Base-by-base conservation (phyloP, 1,140 invertebrate genomes). In the Meloidogyne floridensis region DNA sequence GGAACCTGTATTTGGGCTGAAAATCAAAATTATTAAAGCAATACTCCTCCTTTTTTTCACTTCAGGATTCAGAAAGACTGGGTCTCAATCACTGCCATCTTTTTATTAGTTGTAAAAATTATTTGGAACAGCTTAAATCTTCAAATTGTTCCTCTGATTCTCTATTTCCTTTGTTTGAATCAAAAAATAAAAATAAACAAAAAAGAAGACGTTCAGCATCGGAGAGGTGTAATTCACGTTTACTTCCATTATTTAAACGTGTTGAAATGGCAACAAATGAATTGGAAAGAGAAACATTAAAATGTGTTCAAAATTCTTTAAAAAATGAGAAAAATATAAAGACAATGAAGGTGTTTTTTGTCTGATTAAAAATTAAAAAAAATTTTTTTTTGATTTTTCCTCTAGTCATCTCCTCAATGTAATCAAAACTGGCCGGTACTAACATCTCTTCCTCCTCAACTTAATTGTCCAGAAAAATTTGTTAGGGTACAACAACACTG, bases 241-340 rank as follows among this genome's bases (percentile, higher is more conserved):
- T 72, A 13, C 47, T 79, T 65, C 65, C 77, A n/a, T 70, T 78
- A 71, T 78, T 78, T 51, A 42, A 81, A 73, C 53, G 65, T 15
- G 75, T 13, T 42, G 75, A 81, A 32, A 53, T 77, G 10, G 75
- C 74, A 7, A 72, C 70, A 7, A 70, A 70, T 15, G 75, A 80
- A 77, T 77, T 81, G 47, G 75, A 81, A 65, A 65, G 20, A 18
- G 74, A 72, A 42, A 56, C 65, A 13, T 54, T 75, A 80, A 42
- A 81, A 53, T 81, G 80, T 80, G 75, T 71, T 32, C n/a, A 72
- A 81, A 69, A 70, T 54, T 20, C 59, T 80, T 13, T n/a, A 47
- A 20, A 70, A 47, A 9, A 72, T 75, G 9, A 70, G 43, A 42
- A 54, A 42, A 32, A 32, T 32, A 32, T 32, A 32, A 32, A 75